These are phyloP conservation scores for Microcebus tavaratra DNA, from an alignment of 2,113 vertebrate species.

Conservation along the genomic window DNA sequence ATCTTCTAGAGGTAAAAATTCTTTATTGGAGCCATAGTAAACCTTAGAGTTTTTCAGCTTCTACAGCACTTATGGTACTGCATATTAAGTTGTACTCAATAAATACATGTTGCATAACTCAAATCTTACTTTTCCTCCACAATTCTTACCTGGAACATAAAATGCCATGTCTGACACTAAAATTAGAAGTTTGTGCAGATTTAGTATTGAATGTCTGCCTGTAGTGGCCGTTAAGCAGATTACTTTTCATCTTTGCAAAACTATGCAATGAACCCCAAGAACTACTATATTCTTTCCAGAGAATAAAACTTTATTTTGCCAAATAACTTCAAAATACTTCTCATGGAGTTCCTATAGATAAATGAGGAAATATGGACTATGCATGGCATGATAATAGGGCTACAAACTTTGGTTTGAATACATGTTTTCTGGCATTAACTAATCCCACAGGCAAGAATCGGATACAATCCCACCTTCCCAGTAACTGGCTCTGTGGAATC, in stretches of 20 bases:
- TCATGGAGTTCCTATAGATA: not conserved
- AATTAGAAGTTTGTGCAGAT: not conserved
- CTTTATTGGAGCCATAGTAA: not conserved
- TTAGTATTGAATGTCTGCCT: not conserved
- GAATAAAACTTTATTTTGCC: not conserved
- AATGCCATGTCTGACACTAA: not conserved
- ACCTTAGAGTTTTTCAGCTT: not conserved
- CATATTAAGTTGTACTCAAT: not conserved
- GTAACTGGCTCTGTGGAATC: not conserved
- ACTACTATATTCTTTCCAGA: not conserved
- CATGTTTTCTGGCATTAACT: not conserved
- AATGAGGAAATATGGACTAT: not conserved
- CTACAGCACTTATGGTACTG: not conserved
- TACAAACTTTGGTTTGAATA: not conserved
- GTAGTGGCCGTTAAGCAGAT: not conserved
- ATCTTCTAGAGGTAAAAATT: not conserved
- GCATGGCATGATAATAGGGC: not conserved
- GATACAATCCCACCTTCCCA: not conserved
- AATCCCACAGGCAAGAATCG: not conserved
- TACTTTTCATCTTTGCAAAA: not conserved
- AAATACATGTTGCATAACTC: not conserved
- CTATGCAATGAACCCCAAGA: not conserved
- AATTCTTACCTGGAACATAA: not conserved
- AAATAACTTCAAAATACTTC: not conserved
- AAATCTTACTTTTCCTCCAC: not conserved